Percentiles rank a stretch among this genome's conserved stretches.
Conservation (phyloP, 1,140 invertebrate species). For the Brachionus koreanus region DNA sequence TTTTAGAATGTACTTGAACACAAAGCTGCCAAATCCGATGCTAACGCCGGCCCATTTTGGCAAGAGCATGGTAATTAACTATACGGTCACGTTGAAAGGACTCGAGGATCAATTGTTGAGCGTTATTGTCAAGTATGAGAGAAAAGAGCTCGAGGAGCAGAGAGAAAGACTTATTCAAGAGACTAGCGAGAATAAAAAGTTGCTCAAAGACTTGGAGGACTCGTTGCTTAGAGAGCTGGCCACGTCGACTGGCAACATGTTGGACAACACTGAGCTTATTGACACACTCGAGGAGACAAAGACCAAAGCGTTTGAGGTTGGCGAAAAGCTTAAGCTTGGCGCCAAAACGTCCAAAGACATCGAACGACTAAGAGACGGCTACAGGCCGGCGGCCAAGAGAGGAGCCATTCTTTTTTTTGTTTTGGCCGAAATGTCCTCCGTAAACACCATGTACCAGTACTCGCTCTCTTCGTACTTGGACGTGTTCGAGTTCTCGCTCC, state of each 20-base stretch:
- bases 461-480: conserved; percentile 71
- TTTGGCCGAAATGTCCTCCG: conserved; percentile 74
- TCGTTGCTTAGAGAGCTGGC: conserved; percentile 74
- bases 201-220: conserved; percentile 75
- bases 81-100: conserved; percentile 75
- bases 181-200: conserved; percentile 75
- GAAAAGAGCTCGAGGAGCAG: conserved; percentile 60
- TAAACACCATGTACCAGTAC: conserved; percentile 87
- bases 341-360: conserved; percentile 71
- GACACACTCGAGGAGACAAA: conserved; percentile 82
- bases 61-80: conserved; percentile 81
- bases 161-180: conserved; percentile 73
- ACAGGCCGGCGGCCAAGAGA: conserved; percentile 72
- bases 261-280: conserved; percentile 80
- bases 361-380: conserved; percentile 73
- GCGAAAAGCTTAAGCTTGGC: conserved; percentile 60
- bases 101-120: conserved; percentile 81
- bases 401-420: conserved; percentile 85
- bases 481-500: conserved; percentile 73
- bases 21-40: conserved; percentile 78
- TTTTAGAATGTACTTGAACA: conserved; percentile 80
- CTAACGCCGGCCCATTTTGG: conserved; percentile 78
- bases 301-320: conserved; percentile 69
- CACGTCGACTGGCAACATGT: conserved; percentile 78
- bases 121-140: conserved; percentile 75